These are phyloP conservation scores for Morus bassanus DNA, from an alignment of 2,797 vertebrate species.

Conservation along the genomic window DNA sequence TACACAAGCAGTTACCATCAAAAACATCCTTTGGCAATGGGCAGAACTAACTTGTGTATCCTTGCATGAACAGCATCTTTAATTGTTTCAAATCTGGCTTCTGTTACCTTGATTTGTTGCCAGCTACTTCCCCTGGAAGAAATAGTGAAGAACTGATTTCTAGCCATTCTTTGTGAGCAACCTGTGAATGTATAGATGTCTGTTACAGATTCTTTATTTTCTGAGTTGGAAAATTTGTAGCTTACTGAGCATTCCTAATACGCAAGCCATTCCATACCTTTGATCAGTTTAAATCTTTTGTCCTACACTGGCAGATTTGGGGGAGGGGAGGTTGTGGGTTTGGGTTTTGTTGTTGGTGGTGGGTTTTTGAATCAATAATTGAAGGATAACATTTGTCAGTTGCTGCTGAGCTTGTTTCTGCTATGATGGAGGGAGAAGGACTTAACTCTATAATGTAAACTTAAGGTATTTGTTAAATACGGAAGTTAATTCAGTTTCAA, in stretches of 20 bases:
- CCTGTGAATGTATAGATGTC: background rate
- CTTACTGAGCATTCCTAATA: background rate
- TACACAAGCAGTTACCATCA: background rate
- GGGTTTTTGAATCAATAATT: background rate
- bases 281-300: background rate
- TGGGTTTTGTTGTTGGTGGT: background rate
- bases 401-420: background rate
- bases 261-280: background rate
- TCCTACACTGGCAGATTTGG: background rate
- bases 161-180: background rate
- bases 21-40: background rate
- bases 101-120: background rate
- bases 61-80: background rate
- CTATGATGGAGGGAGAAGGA: background rate
- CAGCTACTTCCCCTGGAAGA: background rate
- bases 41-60: background rate
- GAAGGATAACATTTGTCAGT: background rate
- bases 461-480: background rate
- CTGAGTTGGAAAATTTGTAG: background rate
- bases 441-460: background rate
- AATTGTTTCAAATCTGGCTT: background rate
- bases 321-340: background rate
- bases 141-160: background rate
- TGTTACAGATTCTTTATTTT: background rate
- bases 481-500: background rate